Evolutionary conservation across 2,113 vertebrate genomes (phyloP), one percentile per base, ranked within the genome.

Genomic region (Labeo rohita): DNA sequence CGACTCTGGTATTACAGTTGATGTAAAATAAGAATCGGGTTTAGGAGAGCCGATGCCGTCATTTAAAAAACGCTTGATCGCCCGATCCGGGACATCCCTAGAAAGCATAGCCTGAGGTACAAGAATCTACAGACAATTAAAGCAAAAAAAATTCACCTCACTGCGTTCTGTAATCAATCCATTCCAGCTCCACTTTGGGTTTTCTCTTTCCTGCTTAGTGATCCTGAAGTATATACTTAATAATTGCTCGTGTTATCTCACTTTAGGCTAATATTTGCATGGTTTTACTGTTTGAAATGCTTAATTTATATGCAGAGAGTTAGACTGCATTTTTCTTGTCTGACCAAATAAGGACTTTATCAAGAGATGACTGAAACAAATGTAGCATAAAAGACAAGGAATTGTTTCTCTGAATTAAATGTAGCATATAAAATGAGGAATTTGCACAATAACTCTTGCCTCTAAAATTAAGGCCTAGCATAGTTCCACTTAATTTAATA

Each of bases 381-480:
- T 61, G 56, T 61, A n/a, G 56, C 56, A 9, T 61, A 61, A 61
- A 61, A 61, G 56, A 61, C 56, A 1, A 56, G 8, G 21, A 61
- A 59, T 59, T 59, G 56, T 59, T 78, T 61, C 54, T 79, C 52
- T 45, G 8, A 43, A 45, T 43, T 79, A 79, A 23, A 45, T 45
- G 1, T 77, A 36, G 49, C 74, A 28, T 21, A 54, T 5, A 18
- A 56, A 15, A 59, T 16, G 6, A 21, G 34, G 6, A 59, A 43
- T 73, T n/a, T 73, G 3, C 70, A 43, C 54, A 43, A 3, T 11
- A 36, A 36, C 16, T 9, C 68, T 43, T 43, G 16, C 8, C 0
- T 54, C 7, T 54, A 8, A 78, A 6, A 78, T 78, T 61, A 11
- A 59, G 16, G 34, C 52, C 5, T 5, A 43, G 34, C 36, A 13